Evolutionary conservation across 2,888 invertebrate species (phyloP).

Genomic region (Gandaritis pyraliata): DNA sequence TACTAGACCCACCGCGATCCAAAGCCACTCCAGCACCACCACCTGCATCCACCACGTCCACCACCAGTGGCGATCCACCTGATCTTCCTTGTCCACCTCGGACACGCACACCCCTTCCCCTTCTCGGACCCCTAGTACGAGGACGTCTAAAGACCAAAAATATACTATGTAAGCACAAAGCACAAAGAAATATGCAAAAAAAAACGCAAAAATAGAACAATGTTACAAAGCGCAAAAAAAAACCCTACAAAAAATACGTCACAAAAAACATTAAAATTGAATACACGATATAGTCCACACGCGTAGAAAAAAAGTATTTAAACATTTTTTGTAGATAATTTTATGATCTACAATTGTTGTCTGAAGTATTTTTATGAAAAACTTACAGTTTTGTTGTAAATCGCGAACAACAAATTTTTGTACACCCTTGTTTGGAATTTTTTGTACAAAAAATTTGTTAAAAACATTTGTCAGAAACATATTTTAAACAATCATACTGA

Average conservation of each 20-base stretch:
- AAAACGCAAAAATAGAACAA: constrained; percentile 16
- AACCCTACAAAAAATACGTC: constrained; percentile 16
- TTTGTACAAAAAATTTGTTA: no score
- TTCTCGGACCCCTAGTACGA: constrained; percentile 6
- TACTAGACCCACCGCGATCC: constrained; percentile 17
- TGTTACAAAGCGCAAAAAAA: constrained; percentile 13
- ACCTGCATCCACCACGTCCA: constrained; percentile 6
- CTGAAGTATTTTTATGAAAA: constrained; percentile 10
- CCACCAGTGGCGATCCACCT: constrained; percentile 15
- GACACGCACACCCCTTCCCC: constrained; percentile 16
- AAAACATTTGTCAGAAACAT: no score
- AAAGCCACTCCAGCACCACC: constrained; percentile 8
- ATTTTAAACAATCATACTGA: no score
- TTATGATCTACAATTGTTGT: constrained; percentile 9
- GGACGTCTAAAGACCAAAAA: constrained; percentile 17
- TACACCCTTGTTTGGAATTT: no score
- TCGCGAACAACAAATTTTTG: constrained; percentile 5
- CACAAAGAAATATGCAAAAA: constrained; percentile 14
- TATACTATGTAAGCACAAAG: constrained; percentile 7
- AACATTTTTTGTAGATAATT: constrained; percentile 6
- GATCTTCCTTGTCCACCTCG: constrained; percentile 17
- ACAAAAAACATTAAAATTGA: constrained; percentile 16
- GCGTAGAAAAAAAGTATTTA: constrained; percentile 13
- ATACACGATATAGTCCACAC: constrained; percentile 14
- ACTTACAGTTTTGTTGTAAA: constrained; percentile 9